A percentile compares a stretch with the other conserved stretches of the same genome.
Evolutionary conservation across 2,113 vertebrate species (phyloP).

Genomic region (Upupa epops): DNA sequence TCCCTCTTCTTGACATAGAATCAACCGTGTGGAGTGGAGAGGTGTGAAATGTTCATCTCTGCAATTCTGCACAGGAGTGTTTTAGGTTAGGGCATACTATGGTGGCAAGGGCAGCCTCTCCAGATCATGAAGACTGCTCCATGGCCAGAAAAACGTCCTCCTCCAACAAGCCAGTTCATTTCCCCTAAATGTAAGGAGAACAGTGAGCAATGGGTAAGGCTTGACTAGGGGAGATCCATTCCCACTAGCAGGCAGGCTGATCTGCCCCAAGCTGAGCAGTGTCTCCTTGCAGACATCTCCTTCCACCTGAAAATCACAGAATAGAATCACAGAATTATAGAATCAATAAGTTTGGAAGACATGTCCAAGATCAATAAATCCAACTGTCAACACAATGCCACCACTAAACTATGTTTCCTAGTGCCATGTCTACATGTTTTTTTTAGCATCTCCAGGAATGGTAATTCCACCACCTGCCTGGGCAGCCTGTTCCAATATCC

Average conservation of each 20-base stretch:
- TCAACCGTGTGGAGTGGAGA: too few relatives aligned
- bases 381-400: too few relatives aligned
- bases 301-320: fast-evolving
- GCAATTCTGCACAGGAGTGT: neutral
- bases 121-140: too few relatives aligned
- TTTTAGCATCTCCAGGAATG: too few relatives aligned
- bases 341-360: too few relatives aligned
- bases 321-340: too few relatives aligned
- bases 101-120: neutral
- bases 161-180: neutral
- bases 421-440: too few relatives aligned
- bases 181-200: neutral
- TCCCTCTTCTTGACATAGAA: neutral
- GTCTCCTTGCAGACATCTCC: neutral
- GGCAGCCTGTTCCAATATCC: too few relatives aligned
- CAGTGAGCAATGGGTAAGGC: neutral
- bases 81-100: neutral
- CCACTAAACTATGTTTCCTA: too few relatives aligned
- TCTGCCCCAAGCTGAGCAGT: neutral
- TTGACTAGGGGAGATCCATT: neutral
- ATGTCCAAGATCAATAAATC: too few relatives aligned
- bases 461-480: too few relatives aligned
- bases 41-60: too few relatives aligned
- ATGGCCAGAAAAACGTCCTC: neutral
- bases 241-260: neutral